Conservation (phyloP, 1,140 invertebrate species). For the Caerostris darwini region DNA sequence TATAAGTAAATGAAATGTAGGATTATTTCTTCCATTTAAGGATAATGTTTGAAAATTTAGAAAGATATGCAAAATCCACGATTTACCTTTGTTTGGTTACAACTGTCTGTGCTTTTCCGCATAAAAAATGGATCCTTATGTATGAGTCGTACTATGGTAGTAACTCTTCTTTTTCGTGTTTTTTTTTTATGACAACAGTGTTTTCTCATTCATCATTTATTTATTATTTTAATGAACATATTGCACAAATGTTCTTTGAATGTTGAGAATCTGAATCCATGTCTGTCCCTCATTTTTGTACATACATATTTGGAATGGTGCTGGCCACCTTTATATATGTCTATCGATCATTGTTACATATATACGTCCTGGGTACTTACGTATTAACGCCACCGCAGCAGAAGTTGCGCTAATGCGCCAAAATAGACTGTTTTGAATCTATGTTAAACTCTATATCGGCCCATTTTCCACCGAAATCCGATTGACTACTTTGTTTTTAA, state of each 20-base stretch:
- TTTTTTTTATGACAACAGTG: background rate
- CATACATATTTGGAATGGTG: constrained; percentile 2
- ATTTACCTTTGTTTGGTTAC: background rate
- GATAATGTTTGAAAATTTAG: too few relatives aligned
- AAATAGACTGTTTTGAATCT: background rate
- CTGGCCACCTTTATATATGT: constrained; percentile 8
- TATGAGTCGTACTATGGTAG: background rate
- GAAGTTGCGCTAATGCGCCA: background rate
- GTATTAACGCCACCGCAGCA: background rate
- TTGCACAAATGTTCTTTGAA: background rate
- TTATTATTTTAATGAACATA: background rate
- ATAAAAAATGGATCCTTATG: background rate
- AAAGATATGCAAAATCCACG: too few relatives aligned
- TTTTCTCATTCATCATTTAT: constrained; percentile 32
- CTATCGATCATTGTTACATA: background rate
- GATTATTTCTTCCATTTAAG: background rate
- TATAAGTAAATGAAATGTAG: background rate
- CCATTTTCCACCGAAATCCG: too few relatives aligned
- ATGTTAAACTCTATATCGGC: background rate
- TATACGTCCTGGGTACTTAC: background rate
- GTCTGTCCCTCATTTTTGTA: constrained; percentile 7
- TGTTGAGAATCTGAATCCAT: background rate
- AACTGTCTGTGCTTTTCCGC: background rate
- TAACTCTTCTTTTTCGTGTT: background rate
- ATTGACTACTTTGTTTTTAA: background rate